Evolutionary conservation across 2,888 invertebrate species (phyloP).

Genomic region (Campopleginae sp.): DNA sequence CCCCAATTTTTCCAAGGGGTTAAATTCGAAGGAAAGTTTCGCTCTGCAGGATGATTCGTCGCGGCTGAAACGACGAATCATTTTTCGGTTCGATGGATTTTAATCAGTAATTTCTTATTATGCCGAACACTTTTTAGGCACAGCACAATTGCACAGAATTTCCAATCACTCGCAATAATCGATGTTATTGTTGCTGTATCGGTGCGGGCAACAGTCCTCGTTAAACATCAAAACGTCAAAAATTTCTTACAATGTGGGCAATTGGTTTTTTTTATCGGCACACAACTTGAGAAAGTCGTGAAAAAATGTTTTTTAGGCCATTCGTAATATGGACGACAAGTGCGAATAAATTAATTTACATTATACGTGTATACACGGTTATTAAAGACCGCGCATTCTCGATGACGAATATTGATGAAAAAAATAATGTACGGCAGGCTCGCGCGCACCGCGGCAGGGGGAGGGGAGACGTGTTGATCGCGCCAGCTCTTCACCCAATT

Average conservation of each 20-base stretch:
- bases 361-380: slow-evolving; percentile 16
- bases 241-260: background rate
- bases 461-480: slow-evolving; percentile 25
- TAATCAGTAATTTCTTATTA: background rate
- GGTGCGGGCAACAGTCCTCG: background rate
- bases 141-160: slow-evolving; percentile 19
- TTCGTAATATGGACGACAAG: slow-evolving; percentile 4
- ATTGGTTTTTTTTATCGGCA: slow-evolving; percentile 1
- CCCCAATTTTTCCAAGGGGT: background rate
- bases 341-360: slow-evolving; percentile 21
- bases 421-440: slow-evolving; percentile 38
- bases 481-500: slow-evolving; percentile 27
- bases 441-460: slow-evolving; percentile 1
- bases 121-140: background rate
- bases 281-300: background rate
- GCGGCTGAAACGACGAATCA: slow-evolving; percentile 19
- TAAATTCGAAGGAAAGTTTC: background rate
- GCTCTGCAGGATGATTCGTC: background rate
- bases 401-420: slow-evolving; percentile 59
- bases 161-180: slow-evolving; percentile 24
- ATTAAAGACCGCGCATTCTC: slow-evolving; percentile 36
- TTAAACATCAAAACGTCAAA: background rate
- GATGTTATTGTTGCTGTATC: slow-evolving; percentile 14
- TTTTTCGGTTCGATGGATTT: slow-evolving; percentile 11
- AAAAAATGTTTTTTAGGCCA: slow-evolving; percentile 6